Percentiles rank a stretch among this genome's conserved stretches.
phyloP scores from a whole-genome alignment of 2,797 vertebrate species.

The Neosilurus hyrtlii region DNA sequence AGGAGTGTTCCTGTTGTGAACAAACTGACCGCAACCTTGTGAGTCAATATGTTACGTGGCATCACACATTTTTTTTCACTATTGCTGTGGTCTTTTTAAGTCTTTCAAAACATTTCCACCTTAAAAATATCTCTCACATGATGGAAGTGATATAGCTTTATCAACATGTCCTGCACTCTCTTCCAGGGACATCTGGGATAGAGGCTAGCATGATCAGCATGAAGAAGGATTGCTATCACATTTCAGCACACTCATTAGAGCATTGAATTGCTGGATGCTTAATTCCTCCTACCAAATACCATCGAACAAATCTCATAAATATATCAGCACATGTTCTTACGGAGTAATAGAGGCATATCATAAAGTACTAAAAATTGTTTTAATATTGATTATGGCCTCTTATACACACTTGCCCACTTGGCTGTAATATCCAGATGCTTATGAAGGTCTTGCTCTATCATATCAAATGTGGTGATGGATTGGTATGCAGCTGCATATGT shows the following conservation, averaged over 20 bases:
- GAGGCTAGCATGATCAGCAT: conserved; percentile 27
- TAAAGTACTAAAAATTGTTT: not conserved
- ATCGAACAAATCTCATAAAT: not conserved
- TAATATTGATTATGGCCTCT: conserved; percentile 3
- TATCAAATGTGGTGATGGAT: not conserved
- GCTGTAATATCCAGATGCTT: not conserved
- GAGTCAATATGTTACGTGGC: too few relatives aligned
- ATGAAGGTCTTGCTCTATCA: not conserved
- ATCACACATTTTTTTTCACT: too few relatives aligned
- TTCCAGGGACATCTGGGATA: conserved; percentile 1
- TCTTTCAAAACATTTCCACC: conserved; percentile 38
- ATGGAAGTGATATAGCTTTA: conserved; percentile 48
- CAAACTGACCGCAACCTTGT: too few relatives aligned
- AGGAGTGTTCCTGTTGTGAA: too few relatives aligned
- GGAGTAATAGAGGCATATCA: not conserved
- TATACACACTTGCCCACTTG: not conserved
- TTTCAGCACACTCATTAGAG: conserved; percentile 27
- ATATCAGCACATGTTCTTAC: not conserved
- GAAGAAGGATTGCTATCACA: conserved; percentile 24
- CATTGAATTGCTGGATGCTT: conserved; percentile 6
- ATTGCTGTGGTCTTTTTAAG: conserved; percentile 3
- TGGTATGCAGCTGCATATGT: not conserved
- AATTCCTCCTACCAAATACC: not conserved
- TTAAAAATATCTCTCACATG: conserved; percentile 62
- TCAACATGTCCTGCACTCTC: conserved; percentile 50